Conservation (phyloP, 2,113 vertebrate species). For the Gopherus flavomarginatus region DNA sequence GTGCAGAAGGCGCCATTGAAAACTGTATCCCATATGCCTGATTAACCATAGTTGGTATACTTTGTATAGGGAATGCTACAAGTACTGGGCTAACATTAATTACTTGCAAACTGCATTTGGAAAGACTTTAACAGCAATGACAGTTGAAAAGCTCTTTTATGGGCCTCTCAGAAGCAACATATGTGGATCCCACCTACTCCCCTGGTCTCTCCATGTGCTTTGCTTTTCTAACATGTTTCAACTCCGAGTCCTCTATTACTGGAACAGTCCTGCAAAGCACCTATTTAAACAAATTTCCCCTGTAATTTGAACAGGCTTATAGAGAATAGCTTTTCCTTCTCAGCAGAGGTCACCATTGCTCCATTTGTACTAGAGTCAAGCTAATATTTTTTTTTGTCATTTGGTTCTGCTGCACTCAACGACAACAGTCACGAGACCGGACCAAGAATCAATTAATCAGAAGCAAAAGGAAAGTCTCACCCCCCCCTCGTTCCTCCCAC, state of each 20-base stretch:
- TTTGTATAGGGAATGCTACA: neutral
- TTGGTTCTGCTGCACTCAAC: neutral
- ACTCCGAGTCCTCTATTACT: neutral
- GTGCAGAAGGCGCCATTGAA: neutral
- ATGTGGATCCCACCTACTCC: neutral
- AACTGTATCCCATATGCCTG: neutral
- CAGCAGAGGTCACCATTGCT: neutral
- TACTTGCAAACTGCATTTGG: fast-evolving
- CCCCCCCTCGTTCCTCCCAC: fast-evolving
- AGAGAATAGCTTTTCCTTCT: neutral
- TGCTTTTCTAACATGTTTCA: neutral
- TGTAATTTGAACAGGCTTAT: neutral
- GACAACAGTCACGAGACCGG: neutral
- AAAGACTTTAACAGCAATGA: neutral
- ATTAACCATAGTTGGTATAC: neutral
- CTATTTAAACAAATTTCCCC: neutral
- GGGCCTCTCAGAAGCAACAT: neutral
- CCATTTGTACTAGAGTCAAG: neutral
- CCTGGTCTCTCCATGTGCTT: neutral
- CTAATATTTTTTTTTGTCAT: neutral
- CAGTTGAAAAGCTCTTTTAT: neutral
- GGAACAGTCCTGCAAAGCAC: neutral
- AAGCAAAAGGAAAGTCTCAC: neutral
- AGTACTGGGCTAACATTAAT: neutral
- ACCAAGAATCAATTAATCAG: neutral